These are phyloP conservation scores for Drosophila rufa DNA, from an alignment of 1,140 invertebrate genomes.

Conservation along the genomic window DNA sequence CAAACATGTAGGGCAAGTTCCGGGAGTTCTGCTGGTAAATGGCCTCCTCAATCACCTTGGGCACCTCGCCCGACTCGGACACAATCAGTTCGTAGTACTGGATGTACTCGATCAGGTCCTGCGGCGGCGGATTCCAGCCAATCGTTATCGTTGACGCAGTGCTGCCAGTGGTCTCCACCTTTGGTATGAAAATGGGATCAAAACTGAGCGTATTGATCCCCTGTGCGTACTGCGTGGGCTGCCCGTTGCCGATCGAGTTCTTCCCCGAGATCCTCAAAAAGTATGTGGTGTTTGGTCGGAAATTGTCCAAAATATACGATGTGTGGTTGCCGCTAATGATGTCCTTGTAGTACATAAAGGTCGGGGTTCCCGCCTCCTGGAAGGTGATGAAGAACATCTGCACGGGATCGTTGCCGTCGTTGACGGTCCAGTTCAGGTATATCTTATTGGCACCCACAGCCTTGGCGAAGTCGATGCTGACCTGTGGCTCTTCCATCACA, in stretches of 20 bases:
- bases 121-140: constrained; percentile 89
- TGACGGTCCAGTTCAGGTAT: constrained; percentile 93
- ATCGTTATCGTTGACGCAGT: constrained; percentile 92
- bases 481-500: constrained; percentile 89
- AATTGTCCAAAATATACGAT: constrained; percentile 88
- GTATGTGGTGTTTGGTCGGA: constrained; percentile 88
- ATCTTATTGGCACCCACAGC: constrained; percentile 90
- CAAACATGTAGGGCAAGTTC: constrained; percentile 91
- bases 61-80: constrained; percentile 87
- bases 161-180: constrained; percentile 91
- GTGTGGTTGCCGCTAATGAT: constrained; percentile 87
- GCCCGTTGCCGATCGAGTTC: constrained; percentile 86
- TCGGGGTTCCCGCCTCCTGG: constrained; percentile 86
- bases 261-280: constrained; percentile 86
- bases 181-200: constrained; percentile 92
- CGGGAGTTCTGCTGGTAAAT: constrained; percentile 88
- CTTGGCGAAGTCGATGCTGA: constrained; percentile 90
- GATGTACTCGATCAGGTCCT: constrained; percentile 89
- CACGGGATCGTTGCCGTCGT: constrained; percentile 91
- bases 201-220: constrained; percentile 88
- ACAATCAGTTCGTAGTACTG: constrained; percentile 91
- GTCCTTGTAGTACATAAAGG: constrained; percentile 85
- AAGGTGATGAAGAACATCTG: constrained; percentile 89
- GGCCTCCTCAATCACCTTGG: constrained; percentile 87
- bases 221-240: constrained; percentile 85